phyloP scores from a whole-genome alignment of 1,140 invertebrate genomes.

The Drosophila nasuta region DNA sequence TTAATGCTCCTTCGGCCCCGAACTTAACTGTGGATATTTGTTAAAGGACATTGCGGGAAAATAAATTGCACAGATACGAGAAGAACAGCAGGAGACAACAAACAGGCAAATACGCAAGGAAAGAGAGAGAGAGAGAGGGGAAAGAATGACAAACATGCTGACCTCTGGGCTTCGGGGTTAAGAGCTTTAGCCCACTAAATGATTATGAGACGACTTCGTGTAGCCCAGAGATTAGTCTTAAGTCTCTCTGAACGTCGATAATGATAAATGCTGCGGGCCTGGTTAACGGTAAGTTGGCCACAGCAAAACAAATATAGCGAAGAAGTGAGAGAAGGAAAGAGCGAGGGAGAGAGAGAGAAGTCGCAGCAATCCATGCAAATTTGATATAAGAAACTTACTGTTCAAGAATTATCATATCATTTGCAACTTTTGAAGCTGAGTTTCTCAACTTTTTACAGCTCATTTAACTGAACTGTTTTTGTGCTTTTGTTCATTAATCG shows the following conservation, averaged over 20 bases:
- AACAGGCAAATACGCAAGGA: background rate
- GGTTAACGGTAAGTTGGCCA: background rate
- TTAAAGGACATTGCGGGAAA: constrained; percentile 51
- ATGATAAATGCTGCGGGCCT: constrained; percentile 28
- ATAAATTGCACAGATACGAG: constrained; percentile 53
- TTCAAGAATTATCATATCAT: background rate
- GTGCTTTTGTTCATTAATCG: background rate
- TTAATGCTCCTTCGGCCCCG: constrained; percentile 49
- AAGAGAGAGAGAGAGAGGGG: background rate
- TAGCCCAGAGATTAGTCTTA: constrained; percentile 23
- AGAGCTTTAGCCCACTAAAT: constrained; percentile 37
- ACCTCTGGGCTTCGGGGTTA: constrained; percentile 17
- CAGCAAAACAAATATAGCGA: background rate
- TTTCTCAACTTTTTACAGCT: constrained; percentile 7
- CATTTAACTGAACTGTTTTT: constrained; percentile 1
- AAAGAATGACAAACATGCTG: background rate
- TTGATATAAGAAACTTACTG: constrained; percentile 3
- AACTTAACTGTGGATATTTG: constrained; percentile 31
- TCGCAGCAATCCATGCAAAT: constrained; percentile 1
- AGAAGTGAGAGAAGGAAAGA: background rate
- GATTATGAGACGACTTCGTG: constrained; percentile 36
- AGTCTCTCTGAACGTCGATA: constrained; percentile 28
- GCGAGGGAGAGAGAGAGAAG: too few relatives aligned
- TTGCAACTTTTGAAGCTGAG: background rate
- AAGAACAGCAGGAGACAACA: constrained; percentile 6